phyloP scores from a whole-genome alignment of 2,888 invertebrate genomes.

The Nezara viridula region DNA sequence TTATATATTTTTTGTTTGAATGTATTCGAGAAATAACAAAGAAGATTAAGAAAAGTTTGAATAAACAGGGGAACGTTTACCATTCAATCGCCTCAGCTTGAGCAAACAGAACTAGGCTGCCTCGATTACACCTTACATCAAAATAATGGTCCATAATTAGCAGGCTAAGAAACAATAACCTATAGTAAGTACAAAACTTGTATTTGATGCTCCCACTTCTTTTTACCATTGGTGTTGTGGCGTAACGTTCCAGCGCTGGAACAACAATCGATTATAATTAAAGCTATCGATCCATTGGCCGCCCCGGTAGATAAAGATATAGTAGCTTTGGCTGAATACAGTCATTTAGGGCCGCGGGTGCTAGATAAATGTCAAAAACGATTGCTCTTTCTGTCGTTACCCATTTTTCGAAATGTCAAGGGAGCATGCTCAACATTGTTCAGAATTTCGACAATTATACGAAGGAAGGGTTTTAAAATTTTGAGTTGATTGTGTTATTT shows the following conservation, averaged over 20 bases:
- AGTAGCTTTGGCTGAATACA: neutral
- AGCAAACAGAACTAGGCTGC: no score
- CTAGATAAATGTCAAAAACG: conserved; percentile 34
- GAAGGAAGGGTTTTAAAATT: neutral
- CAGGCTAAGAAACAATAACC: no score
- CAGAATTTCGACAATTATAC: neutral
- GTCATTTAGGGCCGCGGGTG: neutral
- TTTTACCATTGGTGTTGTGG: neutral
- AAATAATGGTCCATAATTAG: no score
- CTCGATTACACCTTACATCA: no score
- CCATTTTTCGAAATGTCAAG: conserved; percentile 13
- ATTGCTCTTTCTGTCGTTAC: neutral
- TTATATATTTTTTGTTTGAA: no score
- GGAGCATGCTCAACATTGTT: neutral
- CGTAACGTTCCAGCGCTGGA: neutral
- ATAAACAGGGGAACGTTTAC: no score
- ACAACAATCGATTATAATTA: neutral
- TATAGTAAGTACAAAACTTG: no score
- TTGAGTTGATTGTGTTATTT: neutral
- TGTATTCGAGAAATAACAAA: no score
- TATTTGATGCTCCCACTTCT: no score
- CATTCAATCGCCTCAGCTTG: no score
- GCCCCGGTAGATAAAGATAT: neutral
- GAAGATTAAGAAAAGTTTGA: no score
- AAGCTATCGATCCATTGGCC: neutral